phyloP scores from a whole-genome alignment of 1,140 invertebrate species.

The Eubasilissa regina region DNA sequence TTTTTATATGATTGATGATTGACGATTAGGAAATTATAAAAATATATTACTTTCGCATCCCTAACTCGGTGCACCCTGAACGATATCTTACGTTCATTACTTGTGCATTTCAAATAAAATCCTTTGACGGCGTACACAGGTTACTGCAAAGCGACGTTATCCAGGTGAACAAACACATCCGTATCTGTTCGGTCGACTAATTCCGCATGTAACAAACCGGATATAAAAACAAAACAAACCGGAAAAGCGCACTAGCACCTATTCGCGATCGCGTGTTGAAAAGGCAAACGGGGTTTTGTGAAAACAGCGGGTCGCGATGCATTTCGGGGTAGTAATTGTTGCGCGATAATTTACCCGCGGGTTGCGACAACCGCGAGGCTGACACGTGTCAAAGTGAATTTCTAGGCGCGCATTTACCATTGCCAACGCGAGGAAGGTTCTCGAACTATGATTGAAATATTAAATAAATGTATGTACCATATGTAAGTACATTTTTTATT shows the following conservation, averaged over 20 bases:
- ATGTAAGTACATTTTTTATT: too few species aligned
- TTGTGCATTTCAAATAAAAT: background rate
- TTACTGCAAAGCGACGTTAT: background rate
- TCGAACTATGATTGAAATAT: too few species aligned
- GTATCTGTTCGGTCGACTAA: background rate
- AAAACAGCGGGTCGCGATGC: background rate
- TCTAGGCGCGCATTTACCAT: too few species aligned
- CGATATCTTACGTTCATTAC: too few species aligned
- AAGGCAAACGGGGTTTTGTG: too few species aligned
- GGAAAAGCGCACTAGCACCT: background rate
- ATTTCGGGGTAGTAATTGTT: background rate
- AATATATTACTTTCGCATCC: too few species aligned
- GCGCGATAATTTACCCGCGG: background rate
- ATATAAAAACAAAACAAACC: background rate
- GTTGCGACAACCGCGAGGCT: background rate
- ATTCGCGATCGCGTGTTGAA: too few species aligned
- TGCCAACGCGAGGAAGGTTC: too few species aligned
- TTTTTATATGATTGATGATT: too few species aligned
- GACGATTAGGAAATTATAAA: too few species aligned
- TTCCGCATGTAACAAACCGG: constrained; percentile 5
- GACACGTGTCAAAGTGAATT: background rate
- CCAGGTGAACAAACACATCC: constrained; percentile 11
- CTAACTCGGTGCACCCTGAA: too few species aligned
- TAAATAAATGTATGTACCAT: too few species aligned
- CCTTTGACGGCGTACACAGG: constrained; percentile 10